These are phyloP conservation scores for Etheostoma nigrum DNA, from an alignment of 2,797 vertebrate species.

Conservation along the genomic window DNA sequence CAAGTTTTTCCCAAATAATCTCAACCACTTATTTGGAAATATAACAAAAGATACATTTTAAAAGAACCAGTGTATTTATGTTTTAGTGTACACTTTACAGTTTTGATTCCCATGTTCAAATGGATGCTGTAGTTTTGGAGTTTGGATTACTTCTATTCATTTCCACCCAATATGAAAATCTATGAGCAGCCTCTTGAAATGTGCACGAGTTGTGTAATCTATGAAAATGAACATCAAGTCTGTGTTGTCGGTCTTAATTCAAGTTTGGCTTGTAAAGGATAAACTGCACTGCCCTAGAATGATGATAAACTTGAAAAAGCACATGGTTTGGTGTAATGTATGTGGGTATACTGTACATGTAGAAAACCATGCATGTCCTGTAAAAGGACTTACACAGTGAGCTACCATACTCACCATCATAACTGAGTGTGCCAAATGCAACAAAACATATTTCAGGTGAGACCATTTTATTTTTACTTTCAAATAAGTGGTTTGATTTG, in stretches of 20 bases:
- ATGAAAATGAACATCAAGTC: too few species aligned
- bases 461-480: background rate
- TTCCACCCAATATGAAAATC: background rate
- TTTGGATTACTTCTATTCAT: too few species aligned
- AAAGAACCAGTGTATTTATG: background rate
- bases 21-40: slow-evolving; percentile 12
- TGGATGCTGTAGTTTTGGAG: too few species aligned
- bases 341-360: too few species aligned
- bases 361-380: too few species aligned
- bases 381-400: background rate
- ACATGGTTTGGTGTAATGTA: too few species aligned
- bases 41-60: background rate
- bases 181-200: background rate
- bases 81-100: background rate
- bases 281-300: too few species aligned
- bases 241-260: too few species aligned
- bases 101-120: too few species aligned
- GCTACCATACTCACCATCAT: background rate
- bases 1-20: background rate
- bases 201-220: too few species aligned
- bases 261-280: too few species aligned
- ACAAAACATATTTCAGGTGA: background rate
- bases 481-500: slow-evolving; percentile 6
- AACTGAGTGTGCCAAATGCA: background rate
- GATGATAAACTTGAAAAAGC: too few species aligned